Conservation (phyloP, 1,140 invertebrate species). For the Pantala flavescens region DNA sequence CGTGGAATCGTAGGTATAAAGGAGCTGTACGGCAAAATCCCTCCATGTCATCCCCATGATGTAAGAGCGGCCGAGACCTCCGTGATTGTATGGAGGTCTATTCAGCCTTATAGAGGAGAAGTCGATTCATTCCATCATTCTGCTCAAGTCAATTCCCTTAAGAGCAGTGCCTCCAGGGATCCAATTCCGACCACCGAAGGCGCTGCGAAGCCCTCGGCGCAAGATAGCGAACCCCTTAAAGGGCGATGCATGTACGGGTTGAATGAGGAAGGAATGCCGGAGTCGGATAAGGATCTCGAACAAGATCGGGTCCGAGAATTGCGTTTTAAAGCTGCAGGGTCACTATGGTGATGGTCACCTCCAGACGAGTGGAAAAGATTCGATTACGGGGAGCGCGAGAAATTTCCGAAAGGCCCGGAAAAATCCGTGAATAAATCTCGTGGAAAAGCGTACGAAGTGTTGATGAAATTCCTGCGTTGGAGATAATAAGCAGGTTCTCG, state of each 20-base stretch:
- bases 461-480: no score
- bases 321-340: not conserved
- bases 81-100: not conserved
- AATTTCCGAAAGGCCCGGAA: no score
- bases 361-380: not conserved
- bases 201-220: not conserved
- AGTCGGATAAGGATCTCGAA: not conserved
- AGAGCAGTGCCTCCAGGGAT: not conserved
- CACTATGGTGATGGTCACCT: not conserved
- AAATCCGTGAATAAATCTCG: no score
- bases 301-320: not conserved
- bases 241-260: no score
- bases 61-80: not conserved
- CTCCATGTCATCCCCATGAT: not conserved
- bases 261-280: not conserved
- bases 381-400: not conserved
- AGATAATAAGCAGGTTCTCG: no score
- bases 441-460: no score
- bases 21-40: not conserved
- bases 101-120: not conserved
- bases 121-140: conserved; percentile 9
- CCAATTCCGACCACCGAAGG: not conserved
- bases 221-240: no score
- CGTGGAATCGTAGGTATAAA: not conserved
- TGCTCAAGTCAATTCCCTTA: not conserved